phyloP scores from a whole-genome alignment of 2,888 invertebrate species.

The Leptothorax acervorum region DNA sequence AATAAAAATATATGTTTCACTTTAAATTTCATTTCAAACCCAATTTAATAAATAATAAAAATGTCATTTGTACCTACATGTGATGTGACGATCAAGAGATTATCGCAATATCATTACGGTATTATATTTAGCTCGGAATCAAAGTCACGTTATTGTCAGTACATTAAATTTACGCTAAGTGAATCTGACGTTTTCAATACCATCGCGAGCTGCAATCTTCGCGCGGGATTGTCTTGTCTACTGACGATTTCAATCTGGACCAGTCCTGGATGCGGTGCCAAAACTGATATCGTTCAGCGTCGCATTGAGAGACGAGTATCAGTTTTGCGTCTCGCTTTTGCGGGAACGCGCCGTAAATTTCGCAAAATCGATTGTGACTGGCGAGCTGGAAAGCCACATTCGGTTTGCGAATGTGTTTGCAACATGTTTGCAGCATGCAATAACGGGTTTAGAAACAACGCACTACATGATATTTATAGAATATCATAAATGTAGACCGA shows the following conservation, averaged over 20 bases:
- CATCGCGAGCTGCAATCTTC: slow-evolving; percentile 10
- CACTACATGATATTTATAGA: slow-evolving; percentile 15
- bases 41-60: slow-evolving; percentile 20
- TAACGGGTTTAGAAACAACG: slow-evolving; percentile 31
- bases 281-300: slow-evolving; percentile 34
- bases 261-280: neutral
- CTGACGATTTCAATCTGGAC: slow-evolving; percentile 40
- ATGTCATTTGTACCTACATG: neutral
- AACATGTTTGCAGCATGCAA: slow-evolving; percentile 10
- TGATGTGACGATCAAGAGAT: neutral
- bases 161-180: slow-evolving; percentile 4
- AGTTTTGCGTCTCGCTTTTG: slow-evolving; percentile 37
- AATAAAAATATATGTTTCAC: neutral
- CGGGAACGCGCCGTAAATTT: slow-evolving; percentile 27
- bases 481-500: slow-evolving; percentile 20
- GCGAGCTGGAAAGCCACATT: slow-evolving; percentile 37
- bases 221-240: slow-evolving; percentile 23
- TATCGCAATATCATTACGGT: neutral
- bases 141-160: neutral
- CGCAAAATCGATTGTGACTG: slow-evolving; percentile 44
- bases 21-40: slow-evolving; percentile 18
- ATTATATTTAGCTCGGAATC: neutral
- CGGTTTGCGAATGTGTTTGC: slow-evolving; percentile 28
- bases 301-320: slow-evolving; percentile 14
- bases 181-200: slow-evolving; percentile 12